Percentiles rank a stretch among this genome's conserved stretches.
Conservation (phyloP, 2,888 invertebrate species). For the Agriopis marginaria region DNA sequence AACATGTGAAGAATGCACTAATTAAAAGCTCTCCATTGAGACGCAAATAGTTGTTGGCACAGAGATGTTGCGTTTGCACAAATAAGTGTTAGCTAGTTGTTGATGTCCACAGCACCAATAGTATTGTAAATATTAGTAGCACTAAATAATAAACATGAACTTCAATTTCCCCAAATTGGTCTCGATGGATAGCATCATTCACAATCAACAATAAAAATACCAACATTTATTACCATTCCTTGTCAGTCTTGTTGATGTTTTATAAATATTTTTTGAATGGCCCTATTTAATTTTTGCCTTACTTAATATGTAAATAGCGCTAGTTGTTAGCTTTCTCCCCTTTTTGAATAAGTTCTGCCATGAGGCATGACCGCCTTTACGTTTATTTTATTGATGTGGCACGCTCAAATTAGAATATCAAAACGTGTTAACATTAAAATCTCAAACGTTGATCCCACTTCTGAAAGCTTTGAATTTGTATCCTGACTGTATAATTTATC, state of each 20-base stretch:
- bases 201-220: not conserved
- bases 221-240: not conserved
- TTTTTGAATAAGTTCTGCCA: conserved; percentile 45
- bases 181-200: conserved; percentile 6
- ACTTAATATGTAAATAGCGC: conserved; percentile 44
- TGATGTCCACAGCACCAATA: conserved; percentile 4
- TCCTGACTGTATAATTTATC: not conserved
- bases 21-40: conserved; percentile 16
- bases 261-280: conserved; percentile 23
- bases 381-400: conserved; percentile 48
- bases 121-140: conserved; percentile 2
- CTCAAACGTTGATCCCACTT: not conserved
- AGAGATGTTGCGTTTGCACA: conserved; percentile 8
- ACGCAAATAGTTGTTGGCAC: not conserved
- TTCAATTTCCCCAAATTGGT: not conserved
- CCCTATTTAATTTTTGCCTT: conserved; percentile 27
- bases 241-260: conserved; percentile 17
- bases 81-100: conserved; percentile 2
- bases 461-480: not conserved
- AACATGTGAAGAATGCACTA: not conserved
- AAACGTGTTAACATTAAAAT: not conserved
- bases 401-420: conserved; percentile 44
- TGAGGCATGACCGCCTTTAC: conserved; percentile 55
- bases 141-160: not conserved
- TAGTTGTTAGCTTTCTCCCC: conserved; percentile 50